Evolutionary conservation across 2,888 invertebrate species (phyloP).

Genomic region (Lepidocyrtinus sp.): DNA sequence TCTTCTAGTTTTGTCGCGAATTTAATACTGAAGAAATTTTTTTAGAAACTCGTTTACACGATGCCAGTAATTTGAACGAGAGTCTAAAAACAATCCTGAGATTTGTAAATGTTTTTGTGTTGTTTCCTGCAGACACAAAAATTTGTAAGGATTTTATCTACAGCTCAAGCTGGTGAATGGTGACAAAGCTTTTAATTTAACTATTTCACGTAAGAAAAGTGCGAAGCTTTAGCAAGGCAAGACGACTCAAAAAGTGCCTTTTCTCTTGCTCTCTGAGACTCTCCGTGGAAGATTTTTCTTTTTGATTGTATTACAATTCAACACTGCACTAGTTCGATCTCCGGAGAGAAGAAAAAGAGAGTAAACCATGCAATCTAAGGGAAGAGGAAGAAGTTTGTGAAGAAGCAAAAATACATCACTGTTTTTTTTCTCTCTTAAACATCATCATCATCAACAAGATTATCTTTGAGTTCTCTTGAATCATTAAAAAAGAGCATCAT

Average conservation of each 20-base stretch:
- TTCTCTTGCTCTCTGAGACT: not conserved
- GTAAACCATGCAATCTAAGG: not conserved
- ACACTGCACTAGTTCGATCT: not conserved
- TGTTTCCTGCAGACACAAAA: not conserved
- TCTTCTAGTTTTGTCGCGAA: not conserved
- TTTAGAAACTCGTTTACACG: not conserved
- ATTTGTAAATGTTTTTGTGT: not conserved
- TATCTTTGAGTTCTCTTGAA: slow-evolving; percentile 11
- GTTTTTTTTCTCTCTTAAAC: slow-evolving; percentile 12
- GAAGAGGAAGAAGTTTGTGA: not conserved
- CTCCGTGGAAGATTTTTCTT: not conserved
- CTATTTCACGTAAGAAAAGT: not conserved
- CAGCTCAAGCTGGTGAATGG: not conserved
- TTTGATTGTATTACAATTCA: too few species aligned
- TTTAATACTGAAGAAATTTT: not conserved
- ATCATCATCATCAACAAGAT: slow-evolving; percentile 18
- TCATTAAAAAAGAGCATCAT: slow-evolving; percentile 20
- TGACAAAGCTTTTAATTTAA: not conserved
- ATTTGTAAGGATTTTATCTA: not conserved
- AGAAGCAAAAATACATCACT: slow-evolving; percentile 35
- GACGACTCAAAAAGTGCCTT: not conserved
- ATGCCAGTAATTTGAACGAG: slow-evolving; percentile 1
- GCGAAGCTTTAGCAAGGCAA: not conserved
- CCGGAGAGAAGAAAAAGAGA: not conserved
- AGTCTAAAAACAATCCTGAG: not conserved